Base-by-base conservation (phyloP, 2,113 vertebrate species). In the Quiscalus mexicanus region DNA sequence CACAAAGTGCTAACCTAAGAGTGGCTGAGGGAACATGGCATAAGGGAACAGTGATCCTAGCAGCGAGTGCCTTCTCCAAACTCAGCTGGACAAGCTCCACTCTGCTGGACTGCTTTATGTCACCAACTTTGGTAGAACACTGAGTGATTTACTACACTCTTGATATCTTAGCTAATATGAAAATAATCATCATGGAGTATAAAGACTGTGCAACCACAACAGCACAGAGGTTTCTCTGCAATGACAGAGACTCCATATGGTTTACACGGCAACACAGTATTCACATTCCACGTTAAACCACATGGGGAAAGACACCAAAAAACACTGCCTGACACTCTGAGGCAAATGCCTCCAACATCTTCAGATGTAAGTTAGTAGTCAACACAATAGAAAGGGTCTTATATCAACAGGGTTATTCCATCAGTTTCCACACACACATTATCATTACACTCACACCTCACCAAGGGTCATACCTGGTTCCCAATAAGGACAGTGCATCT, bases 241-340 rank as follows among this genome's bases (percentile, higher is more conserved):
- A 41, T 2, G 1, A 20, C 28, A 71, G 31, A 27, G 31, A 9
- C 49, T 73, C n/a, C 53, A 56, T 42, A 35, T 0, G 0, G 49
- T 56, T 81, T 41, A 93, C 30, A 60, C 8, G 27, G 9, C 25
- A 92, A 83, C 13, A 47, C 41, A 69, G 3, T 11, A 75, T 56
- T 86, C 75, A 70, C 4, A 1, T 60, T 89, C 31, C 2, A 3
- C 16, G 33, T 14, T 45, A 81, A 71, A 63, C 8, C 20, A 60
- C 11, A 33, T 0, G 0, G 35, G 14, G 5, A 47, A 75, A 68
- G 75, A 65, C 82, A 28, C 23, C 10, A 70, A 50, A 45, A n/a
- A n/a, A 7, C 27, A 17, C 2, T 23, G 39, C 33, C 25, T 58
- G 31, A 78, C 3, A 7, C 58, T 77, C 59, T 23, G 25, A 75